These are phyloP conservation scores for Plecturocebus donacophilus DNA, from an alignment of 2,113 vertebrate genomes.

Conservation along the genomic window DNA sequence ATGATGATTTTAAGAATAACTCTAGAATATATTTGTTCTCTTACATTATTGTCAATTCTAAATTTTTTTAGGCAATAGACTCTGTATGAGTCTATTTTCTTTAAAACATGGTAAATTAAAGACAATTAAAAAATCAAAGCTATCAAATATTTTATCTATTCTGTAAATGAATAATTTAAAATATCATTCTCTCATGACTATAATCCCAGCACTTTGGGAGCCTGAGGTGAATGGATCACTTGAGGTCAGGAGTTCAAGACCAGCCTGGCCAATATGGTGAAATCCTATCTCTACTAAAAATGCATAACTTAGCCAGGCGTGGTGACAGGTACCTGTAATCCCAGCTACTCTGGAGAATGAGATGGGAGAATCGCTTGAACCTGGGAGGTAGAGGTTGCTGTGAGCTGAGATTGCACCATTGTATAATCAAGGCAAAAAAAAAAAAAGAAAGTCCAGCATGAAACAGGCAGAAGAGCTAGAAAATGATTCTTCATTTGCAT, in stretches of 20 bases:
- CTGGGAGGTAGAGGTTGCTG: too few species aligned
- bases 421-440: neutral
- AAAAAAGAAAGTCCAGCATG: neutral
- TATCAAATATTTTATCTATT: neutral
- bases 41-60: neutral
- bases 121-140: neutral
- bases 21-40: neutral
- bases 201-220: too few species aligned
- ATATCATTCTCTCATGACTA: neutral
- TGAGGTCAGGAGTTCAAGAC: too few species aligned
- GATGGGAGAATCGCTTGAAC: too few species aligned
- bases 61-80: neutral
- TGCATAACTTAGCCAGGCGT: too few species aligned
- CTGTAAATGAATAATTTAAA: neutral
- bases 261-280: too few species aligned
- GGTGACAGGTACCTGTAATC: too few species aligned
- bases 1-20: constrained; percentile 10
- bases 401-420: too few species aligned
- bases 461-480: neutral
- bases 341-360: too few species aligned
- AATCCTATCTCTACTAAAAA: too few species aligned
- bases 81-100: neutral
- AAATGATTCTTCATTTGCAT: neutral
- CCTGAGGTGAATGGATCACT: too few species aligned
- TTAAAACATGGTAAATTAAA: constrained; percentile 9